A percentile compares a stretch with the other conserved stretches of the same genome.
phyloP scores from a whole-genome alignment of 37 sponge, comb jelly and placozoan genomes.

The Geodia barretti region DNA sequence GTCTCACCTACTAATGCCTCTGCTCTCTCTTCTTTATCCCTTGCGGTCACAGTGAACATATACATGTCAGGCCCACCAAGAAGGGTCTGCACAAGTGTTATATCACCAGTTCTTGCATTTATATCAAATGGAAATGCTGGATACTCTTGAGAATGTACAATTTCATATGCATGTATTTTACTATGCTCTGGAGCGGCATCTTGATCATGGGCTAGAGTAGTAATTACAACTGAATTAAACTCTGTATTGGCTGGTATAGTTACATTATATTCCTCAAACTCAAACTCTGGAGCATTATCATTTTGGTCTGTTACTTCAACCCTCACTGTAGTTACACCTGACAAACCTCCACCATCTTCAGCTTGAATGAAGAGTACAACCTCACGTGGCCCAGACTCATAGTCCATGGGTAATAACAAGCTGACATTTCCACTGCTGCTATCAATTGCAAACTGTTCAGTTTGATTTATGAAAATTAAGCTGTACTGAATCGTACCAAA shows the following conservation, averaged over 20 bases:
- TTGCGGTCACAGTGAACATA: conserved; percentile 44
- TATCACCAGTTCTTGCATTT: conserved; percentile 41
- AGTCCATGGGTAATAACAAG: conserved; percentile 27
- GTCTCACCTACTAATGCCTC: conserved; percentile 28
- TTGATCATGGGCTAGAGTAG: conserved; percentile 31
- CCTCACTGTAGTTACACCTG: conserved; percentile 14
- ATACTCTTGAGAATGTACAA: not conserved
- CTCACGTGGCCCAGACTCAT: conserved; percentile 25
- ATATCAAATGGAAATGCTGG: conserved; percentile 38
- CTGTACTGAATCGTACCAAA: conserved; percentile 29
- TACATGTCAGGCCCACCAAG: not conserved
- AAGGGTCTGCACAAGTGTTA: conserved; percentile 17
- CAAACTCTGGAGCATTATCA: conserved; percentile 50
- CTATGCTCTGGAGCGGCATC: conserved; percentile 22
- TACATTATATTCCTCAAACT: not conserved
- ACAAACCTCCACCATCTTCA: conserved; percentile 31
- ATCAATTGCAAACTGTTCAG: conserved; percentile 19
- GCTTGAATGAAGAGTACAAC: conserved; percentile 37
- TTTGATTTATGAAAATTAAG: not conserved
- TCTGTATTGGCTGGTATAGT: conserved; percentile 38
- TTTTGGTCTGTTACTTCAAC: conserved; percentile 34
- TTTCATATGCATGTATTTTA: conserved; percentile 15
- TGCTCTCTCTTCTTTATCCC: conserved; percentile 33
- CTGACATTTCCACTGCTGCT: not conserved
- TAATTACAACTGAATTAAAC: conserved; percentile 4